phyloP scores from a whole-genome alignment of 2,113 vertebrate species.

The Semicossyphus pulcher region DNA sequence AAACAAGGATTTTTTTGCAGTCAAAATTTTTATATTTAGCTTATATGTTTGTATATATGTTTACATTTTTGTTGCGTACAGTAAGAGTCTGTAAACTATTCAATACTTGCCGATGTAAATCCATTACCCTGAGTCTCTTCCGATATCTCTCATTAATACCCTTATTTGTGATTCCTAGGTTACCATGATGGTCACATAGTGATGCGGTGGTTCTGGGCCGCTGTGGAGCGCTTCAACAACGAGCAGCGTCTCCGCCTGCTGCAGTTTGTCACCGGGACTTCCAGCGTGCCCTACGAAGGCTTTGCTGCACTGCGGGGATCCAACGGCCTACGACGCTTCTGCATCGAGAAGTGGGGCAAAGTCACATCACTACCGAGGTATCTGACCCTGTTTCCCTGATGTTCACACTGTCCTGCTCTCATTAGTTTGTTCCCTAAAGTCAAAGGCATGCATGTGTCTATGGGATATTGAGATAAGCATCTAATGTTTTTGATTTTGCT shows the following conservation, averaged over 20 bases:
- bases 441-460: no score
- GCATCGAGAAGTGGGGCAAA: slow-evolving; percentile 99
- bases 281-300: slow-evolving; percentile 97
- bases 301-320: slow-evolving; percentile 94
- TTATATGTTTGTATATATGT: no score
- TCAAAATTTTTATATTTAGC: no score
- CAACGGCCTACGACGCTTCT: slow-evolving; percentile 95
- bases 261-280: slow-evolving; percentile 97
- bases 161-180: slow-evolving; percentile 87
- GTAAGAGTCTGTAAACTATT: no score
- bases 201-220: slow-evolving; percentile 98
- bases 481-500: no score
- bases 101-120: not conserved
- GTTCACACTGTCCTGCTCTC: not conserved
- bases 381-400: rapidly evolving
- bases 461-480: no score
- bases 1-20: no score
- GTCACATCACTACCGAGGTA: slow-evolving; percentile 97
- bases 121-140: not conserved
- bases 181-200: slow-evolving; percentile 98
- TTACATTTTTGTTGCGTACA: no score
- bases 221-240: slow-evolving; percentile 96
- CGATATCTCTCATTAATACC: not conserved
- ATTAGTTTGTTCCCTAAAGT: not conserved
- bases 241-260: slow-evolving; percentile 94